Conservation (phyloP, 2,797 vertebrate genomes). For the Sebastes iracundus region DNA sequence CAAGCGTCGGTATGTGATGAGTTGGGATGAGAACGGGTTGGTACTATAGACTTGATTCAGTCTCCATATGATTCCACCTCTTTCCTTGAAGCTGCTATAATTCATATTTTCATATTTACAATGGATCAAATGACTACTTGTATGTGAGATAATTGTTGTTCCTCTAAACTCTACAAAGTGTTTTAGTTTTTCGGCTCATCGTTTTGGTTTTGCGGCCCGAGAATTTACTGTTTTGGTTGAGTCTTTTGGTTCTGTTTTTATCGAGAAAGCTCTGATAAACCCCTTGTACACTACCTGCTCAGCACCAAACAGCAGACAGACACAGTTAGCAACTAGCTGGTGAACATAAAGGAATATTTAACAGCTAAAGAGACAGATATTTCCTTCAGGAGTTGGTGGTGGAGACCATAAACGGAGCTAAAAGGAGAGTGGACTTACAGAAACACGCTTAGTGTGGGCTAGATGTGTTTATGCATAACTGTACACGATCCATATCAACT, state of each 20-base stretch:
- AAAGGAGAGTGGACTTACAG: not conserved
- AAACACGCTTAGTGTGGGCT: not conserved
- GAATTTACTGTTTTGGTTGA: rapidly evolving
- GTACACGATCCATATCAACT: not conserved
- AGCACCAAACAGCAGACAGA: not conserved
- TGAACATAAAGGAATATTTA: not conserved
- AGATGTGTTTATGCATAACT: not conserved
- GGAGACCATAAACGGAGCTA: not conserved
- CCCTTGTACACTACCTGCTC: not conserved
- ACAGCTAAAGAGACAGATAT: not conserved
- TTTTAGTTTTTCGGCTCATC: rapidly evolving
- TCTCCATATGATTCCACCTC: not conserved
- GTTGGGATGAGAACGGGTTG: too few species aligned
- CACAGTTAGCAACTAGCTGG: too few species aligned
- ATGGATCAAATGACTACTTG: not conserved
- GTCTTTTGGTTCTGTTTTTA: not conserved
- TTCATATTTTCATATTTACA: not conserved
- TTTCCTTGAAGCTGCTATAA: not conserved
- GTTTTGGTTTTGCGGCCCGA: not conserved
- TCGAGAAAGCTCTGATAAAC: rapidly evolving
- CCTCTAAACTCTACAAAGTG: not conserved
- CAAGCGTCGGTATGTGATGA: too few species aligned
- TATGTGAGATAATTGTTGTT: not conserved
- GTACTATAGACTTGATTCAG: not conserved
- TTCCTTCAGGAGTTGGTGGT: not conserved